A percentile compares a stretch with the other conserved stretches of the same genome.
Conservation (phyloP, 37 sponge, comb jelly and placozoan species). For the Diacarnus erythraeanus region DNA sequence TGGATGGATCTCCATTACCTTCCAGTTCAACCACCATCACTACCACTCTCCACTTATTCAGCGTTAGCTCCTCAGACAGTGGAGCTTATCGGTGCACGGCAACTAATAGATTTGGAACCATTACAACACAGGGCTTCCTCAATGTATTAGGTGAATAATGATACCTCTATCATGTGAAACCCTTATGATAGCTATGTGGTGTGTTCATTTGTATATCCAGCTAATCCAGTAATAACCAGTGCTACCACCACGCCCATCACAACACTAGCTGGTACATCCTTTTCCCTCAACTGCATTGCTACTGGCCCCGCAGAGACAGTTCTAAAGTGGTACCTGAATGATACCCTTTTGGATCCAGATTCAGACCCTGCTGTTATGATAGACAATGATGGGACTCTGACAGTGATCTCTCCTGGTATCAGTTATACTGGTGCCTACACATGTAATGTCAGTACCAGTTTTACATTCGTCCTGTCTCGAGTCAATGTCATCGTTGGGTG, state of each 20-base stretch:
- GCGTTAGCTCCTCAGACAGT: constrained; percentile 12
- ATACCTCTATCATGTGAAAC: background rate
- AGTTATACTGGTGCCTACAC: constrained; percentile 36
- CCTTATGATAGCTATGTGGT: too few relatives aligned
- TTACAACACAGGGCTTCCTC: constrained; percentile 13
- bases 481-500: constrained; percentile 56
- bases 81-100: constrained; percentile 58
- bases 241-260: background rate
- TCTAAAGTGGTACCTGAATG: constrained; percentile 45
- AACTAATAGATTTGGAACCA: constrained; percentile 28
- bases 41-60: background rate
- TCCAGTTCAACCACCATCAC: background rate
- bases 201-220: background rate
- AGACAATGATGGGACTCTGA: background rate
- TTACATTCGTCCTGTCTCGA: constrained; percentile 9
- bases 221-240: background rate
- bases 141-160: constrained; percentile 45
- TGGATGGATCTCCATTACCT: background rate
- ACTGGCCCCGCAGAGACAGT: background rate
- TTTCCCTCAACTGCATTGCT: constrained; percentile 39
- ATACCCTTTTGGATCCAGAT: constrained; percentile 8
- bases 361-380: background rate
- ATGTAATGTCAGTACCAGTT: constrained; percentile 40
- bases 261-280: constrained; percentile 11
- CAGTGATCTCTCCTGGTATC: background rate